Percentiles rank a stretch among this genome's conserved stretches.
Conservation (phyloP, 1,140 invertebrate genomes). For the Drosophila malerkotliana region DNA sequence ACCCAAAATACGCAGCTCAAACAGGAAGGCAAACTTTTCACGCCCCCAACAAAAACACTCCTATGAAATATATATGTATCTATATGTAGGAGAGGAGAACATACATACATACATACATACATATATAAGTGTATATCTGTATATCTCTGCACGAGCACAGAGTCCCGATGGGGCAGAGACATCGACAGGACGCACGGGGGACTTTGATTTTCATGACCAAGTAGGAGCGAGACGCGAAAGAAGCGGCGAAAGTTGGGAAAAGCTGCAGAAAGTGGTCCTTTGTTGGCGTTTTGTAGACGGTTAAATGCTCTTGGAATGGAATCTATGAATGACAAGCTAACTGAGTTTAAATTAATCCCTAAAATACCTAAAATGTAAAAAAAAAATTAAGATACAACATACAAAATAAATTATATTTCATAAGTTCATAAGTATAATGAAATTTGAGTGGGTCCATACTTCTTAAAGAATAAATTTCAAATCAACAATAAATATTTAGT, state of each 20-base stretch:
- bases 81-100: background rate
- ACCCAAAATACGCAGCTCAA: constrained; percentile 50
- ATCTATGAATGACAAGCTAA: background rate
- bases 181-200: constrained; percentile 23
- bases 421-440: no score
- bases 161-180: constrained; percentile 23
- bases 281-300: constrained; percentile 3
- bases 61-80: constrained; percentile 6
- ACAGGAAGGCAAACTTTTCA: constrained; percentile 53
- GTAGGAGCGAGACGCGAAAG: constrained; percentile 20
- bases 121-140: background rate
- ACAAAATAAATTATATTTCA: background rate
- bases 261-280: constrained; percentile 18
- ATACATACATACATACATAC: background rate
- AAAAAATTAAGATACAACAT: background rate
- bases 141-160: constrained; percentile 3
- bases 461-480: background rate
- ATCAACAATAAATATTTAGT: no score
- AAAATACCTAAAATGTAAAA: background rate
- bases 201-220: constrained; percentile 59
- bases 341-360: background rate
- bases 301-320: constrained; percentile 25
- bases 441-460: no score
- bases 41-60: constrained; percentile 17
- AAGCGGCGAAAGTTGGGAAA: constrained; percentile 10